Evolutionary conservation across 2,888 invertebrate genomes (phyloP), one percentile per base, ranked within the genome.

Genomic region (Anaspis maculata): DNA sequence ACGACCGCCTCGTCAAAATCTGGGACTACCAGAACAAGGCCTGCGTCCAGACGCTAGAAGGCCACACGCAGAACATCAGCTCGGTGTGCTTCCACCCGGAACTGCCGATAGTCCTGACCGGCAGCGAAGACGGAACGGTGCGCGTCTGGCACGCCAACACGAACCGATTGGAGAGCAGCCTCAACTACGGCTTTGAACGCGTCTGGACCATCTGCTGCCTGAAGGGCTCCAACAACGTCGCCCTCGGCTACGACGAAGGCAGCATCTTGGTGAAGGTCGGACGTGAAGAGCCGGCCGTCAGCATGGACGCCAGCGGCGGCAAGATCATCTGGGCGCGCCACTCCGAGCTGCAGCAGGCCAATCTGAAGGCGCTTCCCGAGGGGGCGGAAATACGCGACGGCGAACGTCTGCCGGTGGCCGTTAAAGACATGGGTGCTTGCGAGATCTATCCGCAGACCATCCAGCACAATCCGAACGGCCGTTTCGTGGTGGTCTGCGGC

Each of bases 11-110:
- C 25, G 95, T 97, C 3, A 98, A 97, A 69, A 98, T 98, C 54
- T 98, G 98, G 98, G 98, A 98, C 61, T 99, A 99, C 64, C 90
- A 98, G 67, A 98, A 97, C 67, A 98, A 98, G 70, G 96, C 95
- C 0, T 98, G 97, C 64, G 97, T 98, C 0, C 97, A 98, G 63
- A 97, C 97, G 0, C 70, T 98, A 39, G 96, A 97, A 67, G 86
- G 97, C 0, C 98, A 98, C 67, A 87, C 91, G 0, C 92, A 95
- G 61, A 98, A 98, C 60, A 90, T 98, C 32, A 83, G 88, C 1
- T 85, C 88, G 0, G 97, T 97, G 1, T 87, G 88, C 38, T 99
- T 98, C 70, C 98, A 99, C 69, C 97, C 98, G 0, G 97, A 97
- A 61, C 69, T 98, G 42, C 98, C 98, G 0, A 89, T 99, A 44